Conservation (phyloP, 64 coral and sea anemone species). For the Montipora sp. region DNA sequence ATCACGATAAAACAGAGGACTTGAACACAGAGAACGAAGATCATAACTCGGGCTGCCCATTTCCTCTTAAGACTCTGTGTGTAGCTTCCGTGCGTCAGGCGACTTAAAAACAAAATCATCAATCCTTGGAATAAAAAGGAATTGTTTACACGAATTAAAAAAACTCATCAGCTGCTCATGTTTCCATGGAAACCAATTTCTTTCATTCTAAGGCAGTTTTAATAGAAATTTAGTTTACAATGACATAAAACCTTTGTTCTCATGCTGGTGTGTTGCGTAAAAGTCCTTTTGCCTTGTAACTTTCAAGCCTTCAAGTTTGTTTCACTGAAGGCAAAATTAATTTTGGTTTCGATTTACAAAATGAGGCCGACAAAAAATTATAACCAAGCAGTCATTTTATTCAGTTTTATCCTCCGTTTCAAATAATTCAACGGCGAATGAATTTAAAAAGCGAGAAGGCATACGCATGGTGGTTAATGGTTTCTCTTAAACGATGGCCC, state of each 20-base stretch:
- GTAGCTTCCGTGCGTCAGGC: not conserved
- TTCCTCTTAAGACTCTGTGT: not conserved
- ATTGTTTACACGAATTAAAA: slow-evolving; percentile 27
- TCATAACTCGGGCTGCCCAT: slow-evolving; percentile 22
- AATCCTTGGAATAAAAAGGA: not conserved
- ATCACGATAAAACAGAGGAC: not conserved
- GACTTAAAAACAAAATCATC: not conserved
- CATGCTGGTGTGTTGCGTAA: not conserved
- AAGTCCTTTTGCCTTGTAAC: not conserved
- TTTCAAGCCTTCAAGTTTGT: not conserved
- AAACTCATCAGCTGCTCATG: slow-evolving; percentile 8
- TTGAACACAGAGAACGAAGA: slow-evolving; percentile 3
- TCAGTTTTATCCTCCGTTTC: too few relatives aligned
- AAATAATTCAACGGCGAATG: too few relatives aligned
- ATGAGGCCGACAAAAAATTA: too few relatives aligned
- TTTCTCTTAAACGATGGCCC: too few relatives aligned
- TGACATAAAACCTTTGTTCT: not conserved
- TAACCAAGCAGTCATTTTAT: too few relatives aligned
- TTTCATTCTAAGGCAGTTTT: not conserved
- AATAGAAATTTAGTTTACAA: not conserved
- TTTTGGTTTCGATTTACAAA: too few relatives aligned
- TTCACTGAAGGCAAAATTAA: not conserved
- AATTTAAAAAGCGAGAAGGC: too few relatives aligned
- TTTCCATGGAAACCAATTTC: slow-evolving; percentile 10
- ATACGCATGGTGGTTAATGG: too few relatives aligned